Conservation (phyloP, 2,888 invertebrate genomes). For the Torymus aiolomorphi region DNA sequence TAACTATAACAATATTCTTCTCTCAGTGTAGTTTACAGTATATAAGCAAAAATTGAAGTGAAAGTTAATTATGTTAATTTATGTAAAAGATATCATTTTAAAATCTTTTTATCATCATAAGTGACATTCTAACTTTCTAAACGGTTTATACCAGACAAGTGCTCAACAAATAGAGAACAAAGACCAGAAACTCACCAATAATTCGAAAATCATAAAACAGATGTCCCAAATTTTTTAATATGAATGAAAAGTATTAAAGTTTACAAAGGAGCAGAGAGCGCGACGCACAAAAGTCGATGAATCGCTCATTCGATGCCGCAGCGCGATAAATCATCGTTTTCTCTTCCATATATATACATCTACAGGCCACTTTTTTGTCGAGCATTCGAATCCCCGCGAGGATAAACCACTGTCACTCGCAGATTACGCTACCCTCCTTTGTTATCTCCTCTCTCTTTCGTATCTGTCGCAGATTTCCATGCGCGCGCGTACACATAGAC, state of each 20-base stretch:
- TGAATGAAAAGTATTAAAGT: constrained; percentile 46
- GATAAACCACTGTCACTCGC: constrained; percentile 57
- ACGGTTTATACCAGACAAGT: no score
- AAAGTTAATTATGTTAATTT: no score
- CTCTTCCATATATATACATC: constrained; percentile 1
- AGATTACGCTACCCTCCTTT: constrained; percentile 55
- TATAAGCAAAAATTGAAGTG: no score
- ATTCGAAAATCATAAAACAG: constrained; percentile 28
- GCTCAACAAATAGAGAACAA: no score
- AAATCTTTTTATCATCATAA: no score
- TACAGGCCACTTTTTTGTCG: no score
- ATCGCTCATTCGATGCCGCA: constrained; percentile 43
- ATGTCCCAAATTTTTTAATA: constrained; percentile 15
- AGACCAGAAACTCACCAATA: neutral
- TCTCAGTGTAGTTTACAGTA: no score
- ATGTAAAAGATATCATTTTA: no score
- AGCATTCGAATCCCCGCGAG: constrained; percentile 51
- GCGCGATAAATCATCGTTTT: constrained; percentile 56
- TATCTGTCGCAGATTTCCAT: constrained; percentile 49
- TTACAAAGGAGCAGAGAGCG: constrained; percentile 27
- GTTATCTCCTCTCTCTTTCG: constrained; percentile 42
- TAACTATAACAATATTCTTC: no score
- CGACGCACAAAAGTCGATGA: constrained; percentile 47
- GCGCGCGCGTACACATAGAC: constrained; percentile 3
- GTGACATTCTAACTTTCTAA: no score